These are phyloP conservation scores for Leptopilina myrica DNA, from an alignment of 2,888 invertebrate genomes.

Conservation along the genomic window DNA sequence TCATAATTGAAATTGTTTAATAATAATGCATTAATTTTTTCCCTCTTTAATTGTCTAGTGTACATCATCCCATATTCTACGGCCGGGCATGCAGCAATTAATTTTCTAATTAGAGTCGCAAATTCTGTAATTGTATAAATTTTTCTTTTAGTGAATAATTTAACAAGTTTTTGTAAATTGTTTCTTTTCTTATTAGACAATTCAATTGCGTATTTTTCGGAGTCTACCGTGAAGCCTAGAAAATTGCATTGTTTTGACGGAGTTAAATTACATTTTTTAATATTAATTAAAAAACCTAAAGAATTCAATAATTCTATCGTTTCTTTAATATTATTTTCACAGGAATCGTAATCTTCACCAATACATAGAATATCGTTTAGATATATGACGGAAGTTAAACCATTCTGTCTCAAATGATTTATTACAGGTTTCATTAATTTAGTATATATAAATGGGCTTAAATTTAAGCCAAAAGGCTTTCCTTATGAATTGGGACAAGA, in stretches of 20 bases:
- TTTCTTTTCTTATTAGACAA: constrained; percentile 28
- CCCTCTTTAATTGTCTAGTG: constrained; percentile 38
- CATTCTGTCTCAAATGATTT: constrained; percentile 19
- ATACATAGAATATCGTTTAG: constrained; percentile 29
- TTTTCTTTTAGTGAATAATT: constrained; percentile 1
- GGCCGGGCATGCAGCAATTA: constrained; percentile 37
- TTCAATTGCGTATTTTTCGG: constrained; percentile 16
- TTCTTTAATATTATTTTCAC: neutral
- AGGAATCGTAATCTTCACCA: neutral
- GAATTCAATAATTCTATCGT: neutral
- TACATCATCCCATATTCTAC: constrained; percentile 41
- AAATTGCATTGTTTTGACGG: constrained; percentile 18
- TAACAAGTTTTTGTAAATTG: constrained; percentile 5
- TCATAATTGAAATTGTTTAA: constrained; percentile 27
- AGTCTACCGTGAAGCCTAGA: constrained; percentile 39
- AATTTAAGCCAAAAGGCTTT: constrained; percentile 33
- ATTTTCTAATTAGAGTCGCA: constrained; percentile 34
- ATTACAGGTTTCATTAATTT: constrained; percentile 42
- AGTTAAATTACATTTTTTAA: constrained; percentile 33
- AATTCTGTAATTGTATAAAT: constrained; percentile 44
- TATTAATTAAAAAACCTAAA: constrained; percentile 41
- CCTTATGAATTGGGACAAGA: neutral
- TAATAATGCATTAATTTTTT: constrained; percentile 35
- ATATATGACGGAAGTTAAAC: constrained; percentile 39
- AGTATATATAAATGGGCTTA: constrained; percentile 40